Base-by-base conservation (phyloP, 2,113 vertebrate species). In the Pachypanchax playfairii region DNA sequence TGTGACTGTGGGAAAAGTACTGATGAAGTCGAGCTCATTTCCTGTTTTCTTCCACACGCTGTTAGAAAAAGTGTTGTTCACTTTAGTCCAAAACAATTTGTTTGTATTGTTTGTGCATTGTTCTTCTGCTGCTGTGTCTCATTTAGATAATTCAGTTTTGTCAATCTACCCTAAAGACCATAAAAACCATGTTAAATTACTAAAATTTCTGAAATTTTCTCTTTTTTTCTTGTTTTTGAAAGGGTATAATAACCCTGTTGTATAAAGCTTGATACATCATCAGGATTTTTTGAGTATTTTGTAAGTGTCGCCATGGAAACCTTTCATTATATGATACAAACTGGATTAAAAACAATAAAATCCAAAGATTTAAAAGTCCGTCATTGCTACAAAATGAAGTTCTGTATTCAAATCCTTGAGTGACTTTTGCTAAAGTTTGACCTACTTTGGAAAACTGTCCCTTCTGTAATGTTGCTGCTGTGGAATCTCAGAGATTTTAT, bases 251-350 rank as follows among this genome's bases (percentile, higher is more conserved):
- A n/a, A n/a, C n/a, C n/a, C n/a, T n/a, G n/a, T n/a, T n/a, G n/a
- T n/a, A n/a, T n/a, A n/a, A n/a, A n/a, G n/a, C n/a, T n/a, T n/a
- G n/a, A n/a, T n/a, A n/a, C n/a, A n/a, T n/a, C n/a, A n/a, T n/a
- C n/a, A n/a, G n/a, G n/a, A n/a, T n/a, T n/a, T n/a, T 58, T 84
- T 47, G 57, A 70, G 59, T 54, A 43, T 54, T 54, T 42, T 43
- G 39, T 25, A 44, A 64, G 39, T 53, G 29, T 75, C 77, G 70
- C 65, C 61, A 33, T 59, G 51, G 72, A 51, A 65, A 50, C 70
- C 77, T 82, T 70, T 73, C 70, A 70, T 83, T 85, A 85, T 79
- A 63, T 67, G 64, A 75, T 78, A 80, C 71, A 77, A 83, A 73
- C 70, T 77, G 65, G 56, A 82, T 71, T 65, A 55, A 80, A 70